Evolutionary conservation across 2,888 invertebrate species (phyloP), one percentile per base, ranked within the genome.

Genomic region (Calameuta filiformis): DNA sequence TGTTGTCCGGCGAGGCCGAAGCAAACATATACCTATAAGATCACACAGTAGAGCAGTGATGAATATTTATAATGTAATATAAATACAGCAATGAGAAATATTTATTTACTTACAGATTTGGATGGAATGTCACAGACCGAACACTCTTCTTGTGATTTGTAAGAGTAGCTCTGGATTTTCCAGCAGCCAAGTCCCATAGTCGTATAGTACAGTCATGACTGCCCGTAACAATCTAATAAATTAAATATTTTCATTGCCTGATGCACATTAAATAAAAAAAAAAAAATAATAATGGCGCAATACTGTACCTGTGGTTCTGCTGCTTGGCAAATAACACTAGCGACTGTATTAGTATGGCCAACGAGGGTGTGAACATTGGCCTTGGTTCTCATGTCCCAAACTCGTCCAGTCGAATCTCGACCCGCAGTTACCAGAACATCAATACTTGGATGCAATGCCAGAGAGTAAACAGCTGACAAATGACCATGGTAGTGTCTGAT

Each of bases 381-480:
- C 93, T 99, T 99, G 4, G 98, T 99, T 79, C 99, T 93, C 97
- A 99, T 98, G 92, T 99, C 99, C 99, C 99, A 99, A 76, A 99
- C 97, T 82, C 99, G 94, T 1, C 98, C 99, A 0, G 98, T 98
- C 0, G 97, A 97, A 93, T 99, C 99, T 77, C 99, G 94, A 0
- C 99, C 99, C 23, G 98, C 98, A 3, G 98, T 96, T 75, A 98
- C 95, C 77, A 99, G 93, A 75, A 99, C 96, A 93, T 99, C 99
- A 82, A 99, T 96, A 4, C 96, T 96, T 11, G 99, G 98, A 93
- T 99, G 99, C 35, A 99, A 93, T 6, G 98, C 96, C 84, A 99
- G 92, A 0, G 97, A 95, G 92, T 99, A 98, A 76, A 98, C 97
- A 0, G 99, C 99, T 68, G 98, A 98, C 80, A 99, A 93, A 92